Conservation (phyloP, 2,113 vertebrate genomes). For the Tetrao urogallus region DNA sequence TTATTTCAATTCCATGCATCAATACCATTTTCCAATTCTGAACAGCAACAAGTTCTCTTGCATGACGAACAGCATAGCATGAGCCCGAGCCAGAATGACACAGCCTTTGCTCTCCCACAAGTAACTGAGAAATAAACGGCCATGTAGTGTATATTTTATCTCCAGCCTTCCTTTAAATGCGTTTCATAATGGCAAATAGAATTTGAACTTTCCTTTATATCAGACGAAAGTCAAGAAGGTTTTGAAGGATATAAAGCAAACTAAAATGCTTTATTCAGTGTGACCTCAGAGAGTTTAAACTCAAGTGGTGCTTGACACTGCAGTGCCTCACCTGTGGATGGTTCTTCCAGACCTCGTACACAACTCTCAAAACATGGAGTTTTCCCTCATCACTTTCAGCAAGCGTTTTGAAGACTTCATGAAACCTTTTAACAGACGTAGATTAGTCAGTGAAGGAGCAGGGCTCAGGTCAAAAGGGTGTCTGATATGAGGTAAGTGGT, state of each 20-base stretch:
- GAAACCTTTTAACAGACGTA: conserved; percentile 85
- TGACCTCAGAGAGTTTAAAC: neutral
- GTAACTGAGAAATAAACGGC: neutral
- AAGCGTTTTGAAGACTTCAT: conserved; percentile 93
- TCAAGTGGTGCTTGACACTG: neutral
- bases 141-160: neutral
- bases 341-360: conserved; percentile 95
- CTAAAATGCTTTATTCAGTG: neutral
- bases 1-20: neutral
- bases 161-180: neutral
- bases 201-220: neutral
- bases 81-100: neutral
- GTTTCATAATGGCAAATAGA: neutral
- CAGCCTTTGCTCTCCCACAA: neutral
- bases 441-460: neutral
- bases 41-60: neutral
- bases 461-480: neutral
- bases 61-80: neutral
- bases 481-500: neutral
- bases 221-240: neutral
- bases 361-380: conserved; percentile 91
- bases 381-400: conserved; percentile 97
- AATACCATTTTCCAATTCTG: neutral
- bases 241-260: neutral
- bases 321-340: conserved; percentile 89